Evolutionary conservation across 2,797 vertebrate species (phyloP), one percentile per base, ranked within the genome.

Genomic region (Phalloptychus januarius): DNA sequence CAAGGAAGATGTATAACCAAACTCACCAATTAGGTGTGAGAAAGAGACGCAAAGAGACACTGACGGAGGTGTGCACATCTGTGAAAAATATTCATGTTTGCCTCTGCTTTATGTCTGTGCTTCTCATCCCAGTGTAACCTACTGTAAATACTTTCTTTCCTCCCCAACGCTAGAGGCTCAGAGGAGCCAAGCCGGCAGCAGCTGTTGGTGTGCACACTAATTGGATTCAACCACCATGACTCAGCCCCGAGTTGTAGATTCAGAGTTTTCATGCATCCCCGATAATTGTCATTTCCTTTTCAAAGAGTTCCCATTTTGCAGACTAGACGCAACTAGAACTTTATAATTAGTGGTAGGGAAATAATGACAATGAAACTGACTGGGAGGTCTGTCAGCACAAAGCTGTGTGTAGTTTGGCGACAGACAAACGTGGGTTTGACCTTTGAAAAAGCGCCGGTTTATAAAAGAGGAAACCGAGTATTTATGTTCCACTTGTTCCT

Each of bases 361-460:
- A 85, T 73, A 83, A 69, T 45, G 23, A 70, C 79, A 85, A 88
- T 86, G 80, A 88, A 80, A 77, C 5, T 87, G 79, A 85, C 78
- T 12, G 1, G 42, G 46, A 76, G 65, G 71, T 75, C 46, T 79
- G 72, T 71, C 13, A 45, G 38, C 18, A 76, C 44, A 12, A 79
- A 71, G 72, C n/a, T 73, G 16, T 16, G 23, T 72, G 44, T 46
- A 42, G 83, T 81, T 74, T 78, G 38, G 72, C 67, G 75, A 75
- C 48, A n/a, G 38, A 71, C 77, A 42, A 18, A 58, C 88, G 86
- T 71, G 78, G 28, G 10, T 72, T 5, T 63, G 74, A 87, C 76
- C 84, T 91, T 88, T 84, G 40, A 4, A 79, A 71, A 79, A 80
- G 67, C 56, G 46, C 42, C 44, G 11, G 6, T 56, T n/a, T 67